These are phyloP conservation scores for Fulica atra DNA, from an alignment of 2,113 vertebrate genomes.

Conservation along the genomic window DNA sequence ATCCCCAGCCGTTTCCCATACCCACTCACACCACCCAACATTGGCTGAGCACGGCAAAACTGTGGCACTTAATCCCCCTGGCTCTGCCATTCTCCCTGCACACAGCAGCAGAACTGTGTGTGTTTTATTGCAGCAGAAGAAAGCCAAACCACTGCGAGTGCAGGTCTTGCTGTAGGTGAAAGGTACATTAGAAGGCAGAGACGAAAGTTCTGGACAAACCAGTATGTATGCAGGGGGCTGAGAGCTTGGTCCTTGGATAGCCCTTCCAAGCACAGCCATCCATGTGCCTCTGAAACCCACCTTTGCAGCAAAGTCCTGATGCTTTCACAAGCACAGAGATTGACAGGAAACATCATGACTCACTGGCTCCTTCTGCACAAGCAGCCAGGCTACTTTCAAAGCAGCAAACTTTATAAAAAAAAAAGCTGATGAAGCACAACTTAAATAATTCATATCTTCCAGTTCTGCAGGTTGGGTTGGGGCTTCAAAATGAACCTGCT, in stretches of 20 bases:
- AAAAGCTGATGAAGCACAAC: neutral
- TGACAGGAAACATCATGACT: neutral
- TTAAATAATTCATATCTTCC: neutral
- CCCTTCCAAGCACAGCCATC: neutral
- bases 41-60: neutral
- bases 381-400: neutral
- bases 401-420: neutral
- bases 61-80: neutral
- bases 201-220: neutral
- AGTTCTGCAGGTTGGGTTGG: neutral
- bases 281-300: neutral
- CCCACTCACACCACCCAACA: neutral
- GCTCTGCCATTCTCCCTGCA: neutral
- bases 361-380: neutral
- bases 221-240: neutral
- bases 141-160: neutral
- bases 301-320: neutral
- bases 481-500: neutral
- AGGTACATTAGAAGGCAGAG: neutral
- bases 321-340: neutral
- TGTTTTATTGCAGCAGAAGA: neutral
- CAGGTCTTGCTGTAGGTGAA: neutral
- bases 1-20: neutral
- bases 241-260: neutral
- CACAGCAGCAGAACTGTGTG: rapidly evolving